Evolutionary conservation across 2,113 vertebrate species (phyloP), one percentile per base, ranked within the genome.

Genomic region (Chrysemys picta): DNA sequence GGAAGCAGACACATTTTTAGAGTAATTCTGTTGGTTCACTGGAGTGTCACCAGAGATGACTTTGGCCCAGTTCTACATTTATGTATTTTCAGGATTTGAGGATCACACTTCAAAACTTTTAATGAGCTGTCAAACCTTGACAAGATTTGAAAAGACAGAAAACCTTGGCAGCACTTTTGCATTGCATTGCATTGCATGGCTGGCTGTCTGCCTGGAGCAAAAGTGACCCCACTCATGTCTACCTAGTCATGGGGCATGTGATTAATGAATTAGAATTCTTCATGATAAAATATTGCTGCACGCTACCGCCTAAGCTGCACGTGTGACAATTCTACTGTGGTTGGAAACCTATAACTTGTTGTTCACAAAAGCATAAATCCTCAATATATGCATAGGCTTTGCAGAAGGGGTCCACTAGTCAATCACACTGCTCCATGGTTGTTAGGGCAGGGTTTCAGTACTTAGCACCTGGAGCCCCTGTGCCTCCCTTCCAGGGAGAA

Each of bases 81-180:
- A 35, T 38, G 35, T 72, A 10, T 38, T 38, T 72, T 72, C n/a
- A 21, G 65, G 65, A 72, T 38, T 69, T n/a, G 31, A 38, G 65
- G 35, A 17, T 69, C 49, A 22, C 19, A 2, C 29, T 9, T 89
- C 42, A 4, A 53, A 89, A 86, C 81, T 94, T 88, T 53, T 82
- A 94, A 94, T 81, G 89, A 94, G 72, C 78, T 93, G 56, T 94
- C 72, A 95, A 94, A 79, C 10, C 22, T 79, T 84, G 31, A 88
- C 19, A 75, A 79, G 95, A 94, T 42, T 31, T 3, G 49, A 84
- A 57, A 93, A 59, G 81, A 62, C 38, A 88, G 42, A 62, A 88
- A 65, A 65, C 86, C 45, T 80, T 92, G 83, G 62, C 87, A 87
- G 84, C 81, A 88, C 6, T 90, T 45, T 82, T 86, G 10, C 12